Conservation (phyloP, 37 sponge, comb jelly and placozoan genomes). For the Chondrilla cf. caribensis region DNA sequence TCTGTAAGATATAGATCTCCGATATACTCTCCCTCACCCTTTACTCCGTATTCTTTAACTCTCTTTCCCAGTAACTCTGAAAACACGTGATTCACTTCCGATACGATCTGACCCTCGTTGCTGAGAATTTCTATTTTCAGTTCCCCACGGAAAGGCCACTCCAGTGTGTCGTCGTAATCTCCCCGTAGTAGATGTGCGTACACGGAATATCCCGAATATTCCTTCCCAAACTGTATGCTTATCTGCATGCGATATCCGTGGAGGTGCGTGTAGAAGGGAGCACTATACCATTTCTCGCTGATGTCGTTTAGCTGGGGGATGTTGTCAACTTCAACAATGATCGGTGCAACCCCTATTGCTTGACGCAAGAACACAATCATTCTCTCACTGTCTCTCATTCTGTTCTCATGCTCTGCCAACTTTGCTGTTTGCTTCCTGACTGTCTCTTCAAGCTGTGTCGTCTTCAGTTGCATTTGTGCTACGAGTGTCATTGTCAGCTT, state of each 20-base stretch:
- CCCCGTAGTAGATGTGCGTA: conserved; percentile 8
- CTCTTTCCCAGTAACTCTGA: conserved; percentile 24
- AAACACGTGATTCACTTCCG: conserved; percentile 6
- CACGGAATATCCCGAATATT: conserved; percentile 13
- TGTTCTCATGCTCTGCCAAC: conserved; percentile 17
- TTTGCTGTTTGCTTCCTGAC: conserved; percentile 19
- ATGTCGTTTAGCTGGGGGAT: conserved; percentile 11
- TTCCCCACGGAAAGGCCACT: conserved; percentile 12
- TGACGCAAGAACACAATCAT: conserved; percentile 15
- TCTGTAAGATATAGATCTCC: conserved; percentile 21
- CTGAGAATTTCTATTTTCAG: conserved; percentile 17
- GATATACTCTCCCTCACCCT: conserved; percentile 18
- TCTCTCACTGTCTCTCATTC: conserved; percentile 12
- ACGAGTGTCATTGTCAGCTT: conserved; percentile 9
- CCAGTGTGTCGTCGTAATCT: conserved; percentile 7
- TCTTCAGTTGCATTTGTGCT: neutral
- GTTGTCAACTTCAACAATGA: conserved; percentile 11
- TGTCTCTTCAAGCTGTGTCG: conserved; percentile 2
- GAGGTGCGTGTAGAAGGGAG: conserved; percentile 14
- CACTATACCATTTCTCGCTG: conserved; percentile 11
- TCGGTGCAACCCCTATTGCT: conserved; percentile 2
- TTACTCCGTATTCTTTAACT: conserved; percentile 6
- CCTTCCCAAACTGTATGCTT: conserved; percentile 20
- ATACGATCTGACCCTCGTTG: conserved; percentile 17
- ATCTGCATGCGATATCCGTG: conserved; percentile 21